Conservation (phyloP, 2,797 vertebrate genomes). For the Cephalopachus bancanus region DNA sequence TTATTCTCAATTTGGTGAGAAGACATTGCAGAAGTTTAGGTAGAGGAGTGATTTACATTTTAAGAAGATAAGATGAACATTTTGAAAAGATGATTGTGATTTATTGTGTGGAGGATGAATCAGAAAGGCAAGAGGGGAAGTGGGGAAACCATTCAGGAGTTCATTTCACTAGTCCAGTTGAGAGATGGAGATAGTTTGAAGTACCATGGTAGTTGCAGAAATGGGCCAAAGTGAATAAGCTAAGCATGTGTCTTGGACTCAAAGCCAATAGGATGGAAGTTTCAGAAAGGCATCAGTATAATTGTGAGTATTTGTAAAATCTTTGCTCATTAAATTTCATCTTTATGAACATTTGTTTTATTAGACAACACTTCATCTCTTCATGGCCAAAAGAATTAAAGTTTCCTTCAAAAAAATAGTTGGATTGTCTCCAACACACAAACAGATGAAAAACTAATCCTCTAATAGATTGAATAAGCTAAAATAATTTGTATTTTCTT, state of each 20-base stretch:
- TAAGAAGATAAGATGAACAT: background rate
- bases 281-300: background rate
- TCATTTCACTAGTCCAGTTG: background rate
- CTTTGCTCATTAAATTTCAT: constrained; percentile 3
- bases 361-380: background rate
- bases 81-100: background rate
- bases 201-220: background rate
- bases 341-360: background rate
- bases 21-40: background rate
- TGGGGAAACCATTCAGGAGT: background rate
- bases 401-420: constrained; percentile 19
- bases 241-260: background rate
- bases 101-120: background rate
- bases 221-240: background rate
- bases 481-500: constrained; percentile 31
- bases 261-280: background rate
- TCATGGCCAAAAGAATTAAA: background rate
- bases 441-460: background rate
- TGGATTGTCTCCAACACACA: background rate
- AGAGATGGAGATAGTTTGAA: background rate
- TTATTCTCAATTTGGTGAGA: background rate
- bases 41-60: background rate
- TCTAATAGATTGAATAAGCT: background rate
- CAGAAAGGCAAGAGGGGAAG: background rate
- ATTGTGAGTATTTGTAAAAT: constrained; percentile 17